Evolutionary conservation across 1,140 invertebrate species (phyloP), one percentile per base, ranked within the genome.

Genomic region (Trichonephila inaurata): DNA sequence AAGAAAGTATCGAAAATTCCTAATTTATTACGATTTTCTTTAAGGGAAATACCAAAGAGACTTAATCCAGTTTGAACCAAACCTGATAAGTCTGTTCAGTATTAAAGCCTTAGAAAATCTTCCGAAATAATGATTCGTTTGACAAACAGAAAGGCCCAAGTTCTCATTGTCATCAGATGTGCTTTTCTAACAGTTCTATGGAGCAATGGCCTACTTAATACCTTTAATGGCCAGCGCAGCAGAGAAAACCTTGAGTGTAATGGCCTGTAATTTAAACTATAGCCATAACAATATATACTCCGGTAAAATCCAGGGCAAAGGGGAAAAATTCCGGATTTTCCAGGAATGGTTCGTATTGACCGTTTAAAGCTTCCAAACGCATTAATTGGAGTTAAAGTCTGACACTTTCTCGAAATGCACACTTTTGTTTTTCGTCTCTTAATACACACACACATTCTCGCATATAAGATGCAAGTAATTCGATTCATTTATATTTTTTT

Each of bases 301-400:
- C 86, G 61, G 64, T 28, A 58, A 89, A 89, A n/a, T 89, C 66
- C 58, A 14, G 24, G 61, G 61, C 12, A 88, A 21, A 69, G 19
- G 72, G 16, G 51, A 89, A 89, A 77, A 91, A 62, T 62, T 51
- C 88, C 51, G 90, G 90, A 85, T 85, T 92, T 92, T 85, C 28
- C 72, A 61, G 62, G 21, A 91, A 72, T 24, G 24, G 69, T 10
- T 64, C 19, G 21, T 14, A 92, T 92, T 85, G 81, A 40, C 77
- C 81, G 58, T 92, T 85, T 85, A 85, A 60, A 92, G 72, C 28
- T 64, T 58, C 19, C 24, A 66, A 85, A 58, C 61, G 66, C 90
- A 92, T 92, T 92, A 92, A 92, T 92, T 92, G 90, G 90, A 92
- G 81, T 92, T 92, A 92, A 92, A 85, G 81, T 92, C 85, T 92